These are phyloP conservation scores for Seriola dumerili DNA, from an alignment of 2,113 vertebrate species.

Conservation along the genomic window DNA sequence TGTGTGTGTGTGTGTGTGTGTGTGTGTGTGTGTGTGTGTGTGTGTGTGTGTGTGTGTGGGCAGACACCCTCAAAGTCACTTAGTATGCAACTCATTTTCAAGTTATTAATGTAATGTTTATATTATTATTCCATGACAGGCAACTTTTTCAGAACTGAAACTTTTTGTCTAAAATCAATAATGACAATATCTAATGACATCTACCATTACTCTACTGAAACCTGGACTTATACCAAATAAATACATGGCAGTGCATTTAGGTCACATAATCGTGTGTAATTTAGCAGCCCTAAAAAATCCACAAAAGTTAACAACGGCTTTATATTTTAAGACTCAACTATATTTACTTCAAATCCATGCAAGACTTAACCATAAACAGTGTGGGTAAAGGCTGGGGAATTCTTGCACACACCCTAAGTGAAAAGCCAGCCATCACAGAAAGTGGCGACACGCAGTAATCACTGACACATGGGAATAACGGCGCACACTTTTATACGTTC, in stretches of 20 bases:
- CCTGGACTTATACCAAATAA: not conserved
- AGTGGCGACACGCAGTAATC: not conserved
- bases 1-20: too few species aligned
- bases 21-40: too few species aligned
- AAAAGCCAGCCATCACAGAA: not conserved
- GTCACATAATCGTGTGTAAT: conserved; percentile 9
- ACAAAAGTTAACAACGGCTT: not conserved
- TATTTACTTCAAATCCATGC: not conserved
- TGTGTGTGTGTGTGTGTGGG: not conserved
- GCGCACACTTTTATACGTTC: not conserved
- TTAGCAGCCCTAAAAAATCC: conserved; percentile 1
- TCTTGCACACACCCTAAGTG: not conserved
- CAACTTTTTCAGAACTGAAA: not conserved
- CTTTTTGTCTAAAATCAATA: not conserved
- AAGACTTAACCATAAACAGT: not conserved
- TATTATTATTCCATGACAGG: not conserved
- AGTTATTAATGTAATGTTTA: not conserved
- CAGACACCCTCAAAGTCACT: conserved; percentile 6
- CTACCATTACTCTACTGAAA: too few species aligned
- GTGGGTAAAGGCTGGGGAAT: not conserved
- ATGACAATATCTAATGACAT: not conserved
- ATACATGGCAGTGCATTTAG: not conserved
- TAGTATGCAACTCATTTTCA: not conserved
- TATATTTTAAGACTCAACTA: not conserved
- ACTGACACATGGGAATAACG: not conserved